Base-by-base conservation (phyloP, 1,140 invertebrate species). In the Anoplolepis gracilipes region DNA sequence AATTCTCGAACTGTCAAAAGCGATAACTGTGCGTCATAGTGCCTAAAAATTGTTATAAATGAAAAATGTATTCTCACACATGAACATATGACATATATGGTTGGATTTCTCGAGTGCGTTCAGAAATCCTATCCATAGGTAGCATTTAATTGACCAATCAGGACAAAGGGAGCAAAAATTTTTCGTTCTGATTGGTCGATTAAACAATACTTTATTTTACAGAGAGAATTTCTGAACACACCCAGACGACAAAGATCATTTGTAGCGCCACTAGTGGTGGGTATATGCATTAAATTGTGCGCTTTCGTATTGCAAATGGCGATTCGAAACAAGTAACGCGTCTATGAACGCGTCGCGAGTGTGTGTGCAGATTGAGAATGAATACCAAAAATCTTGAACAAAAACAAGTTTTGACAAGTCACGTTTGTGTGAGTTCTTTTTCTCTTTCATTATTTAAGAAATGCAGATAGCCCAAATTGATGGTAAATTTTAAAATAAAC, bases 1-100 rank as follows among this genome's bases (percentile, higher is more conserved):
- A 85, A 79, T 85, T 81, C 46, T 25, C 11, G 42, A 82, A 46
- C 64, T 87, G 76, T 90, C 88, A 89, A 90, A 61, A 33, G 36
- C 11, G 7, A 42, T 49, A 33, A 57, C 2, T 1, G 22, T 76
- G 5, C 16, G 46, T 49, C 16, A 11, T 13, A 49, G 16, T 49
- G 0, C 46, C 13, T 55, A 19, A 3, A 88, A 70, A 85, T 53
- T 25, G 10, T 59, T 22, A 72, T 81, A 22, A 55, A 30, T 42
- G 55, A 6, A 57, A 19, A 1, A 11, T 13, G 16, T 13, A 46
- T 46, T 46, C 42, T 13, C 13, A 11, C 10, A 57, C 55, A 10
- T 57, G 22, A 46, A 46, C 42, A 46, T 46, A 46, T 46, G 42
- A 46, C 11, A n/a, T n/a, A n/a, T n/a, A n/a, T n/a, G n/a, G n/a